Conservation (phyloP, 2,888 invertebrate genomes). For the Athalia cordata region DNA sequence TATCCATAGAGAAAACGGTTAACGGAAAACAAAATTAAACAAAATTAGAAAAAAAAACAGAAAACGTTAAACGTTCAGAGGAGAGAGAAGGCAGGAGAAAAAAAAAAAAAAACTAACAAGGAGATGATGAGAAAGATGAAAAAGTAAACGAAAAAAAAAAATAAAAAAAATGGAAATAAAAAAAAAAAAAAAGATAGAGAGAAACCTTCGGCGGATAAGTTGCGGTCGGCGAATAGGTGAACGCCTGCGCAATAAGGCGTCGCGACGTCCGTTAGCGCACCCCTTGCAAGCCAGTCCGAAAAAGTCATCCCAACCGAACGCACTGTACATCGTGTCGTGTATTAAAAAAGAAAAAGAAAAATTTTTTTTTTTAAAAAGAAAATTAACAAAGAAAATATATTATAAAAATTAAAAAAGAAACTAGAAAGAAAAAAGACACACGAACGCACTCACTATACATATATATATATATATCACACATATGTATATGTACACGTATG, state of each 20-base stretch:
- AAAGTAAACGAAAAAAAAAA: not conserved
- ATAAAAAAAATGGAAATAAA: too few relatives aligned
- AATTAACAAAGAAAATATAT: too few relatives aligned
- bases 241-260: conserved; percentile 34
- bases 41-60: not conserved
- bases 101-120: too few relatives aligned
- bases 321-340: conserved; percentile 53
- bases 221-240: not conserved
- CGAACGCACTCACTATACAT: not conserved
- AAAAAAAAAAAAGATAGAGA: too few relatives aligned
- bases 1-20: too few relatives aligned
- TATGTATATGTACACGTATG: not conserved
- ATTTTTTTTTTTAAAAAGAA: not conserved
- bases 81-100: too few relatives aligned
- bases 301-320: conserved; percentile 62
- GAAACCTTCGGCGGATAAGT: conserved; percentile 7
- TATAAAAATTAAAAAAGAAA: not conserved
- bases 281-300: conserved; percentile 53
- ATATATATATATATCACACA: not conserved
- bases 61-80: too few relatives aligned
- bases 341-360: conserved; percentile 6
- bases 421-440: not conserved
- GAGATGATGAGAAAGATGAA: not conserved
- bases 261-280: conserved; percentile 20
- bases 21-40: too few relatives aligned